A percentile compares a stretch with the other conserved stretches of the same genome.
These are phyloP conservation scores for Pleuronectes platessa DNA, from an alignment of 2,113 vertebrate species.

Conservation along the genomic window DNA sequence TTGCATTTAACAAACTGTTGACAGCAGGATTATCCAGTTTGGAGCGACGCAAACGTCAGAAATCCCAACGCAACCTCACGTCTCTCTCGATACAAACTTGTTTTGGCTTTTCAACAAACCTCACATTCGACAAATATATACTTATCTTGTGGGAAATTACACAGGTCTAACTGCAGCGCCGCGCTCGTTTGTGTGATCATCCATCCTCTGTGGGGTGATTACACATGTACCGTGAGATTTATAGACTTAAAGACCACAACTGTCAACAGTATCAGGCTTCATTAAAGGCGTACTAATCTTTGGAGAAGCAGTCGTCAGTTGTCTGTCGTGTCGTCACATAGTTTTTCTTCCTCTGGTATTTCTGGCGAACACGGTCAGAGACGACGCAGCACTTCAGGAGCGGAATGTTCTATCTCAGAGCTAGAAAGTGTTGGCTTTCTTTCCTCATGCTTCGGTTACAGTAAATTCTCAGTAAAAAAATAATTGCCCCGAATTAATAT, in stretches of 20 bases:
- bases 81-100: conserved; percentile 59
- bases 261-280: background rate
- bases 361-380: no score
- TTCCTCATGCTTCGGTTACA: no score
- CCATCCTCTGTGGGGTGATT: conserved; percentile 36
- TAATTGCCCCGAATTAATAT: no score
- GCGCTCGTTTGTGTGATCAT: conserved; percentile 24
- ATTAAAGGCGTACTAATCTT: background rate
- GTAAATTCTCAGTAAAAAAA: no score
- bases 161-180: background rate
- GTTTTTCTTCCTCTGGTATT: background rate
- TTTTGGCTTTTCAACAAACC: conserved; percentile 18
- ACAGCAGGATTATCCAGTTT: conserved; percentile 81
- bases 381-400: no score
- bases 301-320: background rate
- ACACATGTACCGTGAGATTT: conserved; percentile 12
- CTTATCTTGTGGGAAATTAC: conserved; percentile 27
- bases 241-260: background rate
- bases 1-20: conserved; percentile 82
- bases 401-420: no score
- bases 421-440: no score
- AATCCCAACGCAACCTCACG: conserved; percentile 56
- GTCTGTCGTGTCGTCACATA: no score
- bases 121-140: conserved; percentile 31
- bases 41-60: conserved; percentile 69